These are phyloP conservation scores for Sycophila texana DNA, from an alignment of 2,888 invertebrate genomes.

Conservation along the genomic window DNA sequence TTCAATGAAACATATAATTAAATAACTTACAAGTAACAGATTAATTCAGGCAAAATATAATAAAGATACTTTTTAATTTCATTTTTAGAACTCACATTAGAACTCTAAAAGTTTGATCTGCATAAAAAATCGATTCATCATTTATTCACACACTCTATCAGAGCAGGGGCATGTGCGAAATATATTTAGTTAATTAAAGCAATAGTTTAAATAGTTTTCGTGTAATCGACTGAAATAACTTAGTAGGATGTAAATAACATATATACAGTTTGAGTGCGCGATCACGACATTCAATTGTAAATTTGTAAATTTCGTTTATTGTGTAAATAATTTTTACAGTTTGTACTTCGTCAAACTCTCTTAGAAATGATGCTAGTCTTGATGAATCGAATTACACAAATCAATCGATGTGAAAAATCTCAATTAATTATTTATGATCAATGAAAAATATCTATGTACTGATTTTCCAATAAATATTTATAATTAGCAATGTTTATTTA, in stretches of 20 bases:
- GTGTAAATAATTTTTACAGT: constrained; percentile 56
- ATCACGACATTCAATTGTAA: constrained; percentile 44
- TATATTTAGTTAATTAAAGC: constrained; percentile 9
- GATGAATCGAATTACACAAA: constrained; percentile 43
- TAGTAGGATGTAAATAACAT: constrained; percentile 40
- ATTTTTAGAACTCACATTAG: constrained; percentile 17
- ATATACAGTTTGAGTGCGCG: constrained; percentile 27
- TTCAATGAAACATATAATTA: neutral
- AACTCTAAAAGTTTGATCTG: constrained; percentile 6
- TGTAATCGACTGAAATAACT: constrained; percentile 37
- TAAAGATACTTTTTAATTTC: neutral
- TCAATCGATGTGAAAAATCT: constrained; percentile 40
- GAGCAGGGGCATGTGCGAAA: neutral
- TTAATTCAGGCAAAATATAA: constrained; percentile 11
- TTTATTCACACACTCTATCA: constrained; percentile 22
- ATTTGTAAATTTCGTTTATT: constrained; percentile 56
- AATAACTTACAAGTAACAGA: constrained; percentile 1
- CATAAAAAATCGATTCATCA: neutral
- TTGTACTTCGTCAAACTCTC: constrained; percentile 48
- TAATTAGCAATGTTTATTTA: constrained; percentile 37
- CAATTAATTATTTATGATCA: constrained; percentile 40
- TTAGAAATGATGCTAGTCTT: constrained; percentile 49
- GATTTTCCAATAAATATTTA: constrained; percentile 54
- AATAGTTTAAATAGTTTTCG: constrained; percentile 22
- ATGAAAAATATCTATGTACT: constrained; percentile 45